Base-by-base conservation (phyloP, 2,888 invertebrate species). In the Myopa testacea region DNA sequence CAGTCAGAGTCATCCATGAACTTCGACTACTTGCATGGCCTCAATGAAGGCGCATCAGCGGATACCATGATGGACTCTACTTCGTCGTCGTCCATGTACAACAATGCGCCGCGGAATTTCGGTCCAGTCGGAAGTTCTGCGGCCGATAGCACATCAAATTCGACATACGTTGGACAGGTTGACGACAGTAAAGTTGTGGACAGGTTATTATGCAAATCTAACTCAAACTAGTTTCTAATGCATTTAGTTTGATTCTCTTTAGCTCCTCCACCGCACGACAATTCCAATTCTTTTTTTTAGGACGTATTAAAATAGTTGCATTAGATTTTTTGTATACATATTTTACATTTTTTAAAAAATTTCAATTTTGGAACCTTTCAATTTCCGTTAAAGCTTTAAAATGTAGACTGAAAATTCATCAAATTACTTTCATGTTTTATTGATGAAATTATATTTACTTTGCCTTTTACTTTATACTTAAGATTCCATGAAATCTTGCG, bases 1-100 rank as follows among this genome's bases (percentile, higher is more conserved):
- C 85, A 87, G 77, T 87, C 87, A 76, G 87, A 87, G 77, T 85
- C 88, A 67, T 87, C 88, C 75, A 88, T 88, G 88, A 88, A 88
- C 82, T 88, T 88, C 76, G 88, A 88, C 82, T 88, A 88, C 78
- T 85, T 88, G 80, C 86, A 88, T 76, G 86, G 86, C 65, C 80
- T 88, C 77, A 83, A 86, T 75, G 80, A 81, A 50, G 78, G 78
- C 74, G 70, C 76, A 14, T 77, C 77, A 16, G 79, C 80, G 19
- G 78, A 79, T 14, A 70, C 79, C 8, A 40, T 71, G 38, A 76
- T 71, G 76, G 76, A 75, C 16, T 76, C 81, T 4, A 79, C 85
- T 45, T 81, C 84, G 5, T 78, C 84, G 38, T 81, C 84, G 26
- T 78, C 81, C n/a, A 58, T 72, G 58, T 69, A 77, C 34, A 55